Conservation (phyloP, 2,113 vertebrate genomes). For the Fregata magnificens region DNA sequence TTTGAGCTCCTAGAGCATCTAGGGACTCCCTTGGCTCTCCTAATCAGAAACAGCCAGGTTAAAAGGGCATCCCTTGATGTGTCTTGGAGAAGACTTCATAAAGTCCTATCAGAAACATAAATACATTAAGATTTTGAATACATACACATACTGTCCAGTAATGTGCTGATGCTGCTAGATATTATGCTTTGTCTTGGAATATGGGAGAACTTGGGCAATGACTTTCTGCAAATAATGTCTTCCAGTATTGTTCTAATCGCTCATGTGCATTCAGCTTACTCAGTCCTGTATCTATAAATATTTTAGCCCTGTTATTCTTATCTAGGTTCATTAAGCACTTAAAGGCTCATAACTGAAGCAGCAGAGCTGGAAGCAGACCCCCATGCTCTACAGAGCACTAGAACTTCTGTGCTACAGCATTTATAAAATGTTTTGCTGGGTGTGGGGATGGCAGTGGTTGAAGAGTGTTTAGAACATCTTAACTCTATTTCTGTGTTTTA, state of each 20-base stretch:
- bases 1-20: background rate
- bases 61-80: background rate
- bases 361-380: background rate
- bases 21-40: background rate
- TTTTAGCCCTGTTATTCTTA: slow-evolving; percentile 24
- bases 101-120: background rate
- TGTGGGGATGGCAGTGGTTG: background rate
- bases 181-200: slow-evolving; percentile 3
- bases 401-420: background rate
- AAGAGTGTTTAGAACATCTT: background rate
- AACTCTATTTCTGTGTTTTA: background rate
- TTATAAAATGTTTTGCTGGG: background rate
- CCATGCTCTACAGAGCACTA: background rate
- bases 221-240: background rate
- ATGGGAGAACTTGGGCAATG: background rate
- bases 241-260: background rate
- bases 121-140: background rate
- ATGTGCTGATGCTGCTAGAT: slow-evolving; percentile 35
- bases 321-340: slow-evolving; percentile 35
- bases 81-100: background rate
- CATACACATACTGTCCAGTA: background rate
- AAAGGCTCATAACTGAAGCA: slow-evolving; percentile 1
- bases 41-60: background rate
- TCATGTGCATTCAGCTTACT: slow-evolving; percentile 14
- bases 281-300: slow-evolving; percentile 42